Conservation (phyloP, 2,888 invertebrate genomes). For the Dynastes tityus region DNA sequence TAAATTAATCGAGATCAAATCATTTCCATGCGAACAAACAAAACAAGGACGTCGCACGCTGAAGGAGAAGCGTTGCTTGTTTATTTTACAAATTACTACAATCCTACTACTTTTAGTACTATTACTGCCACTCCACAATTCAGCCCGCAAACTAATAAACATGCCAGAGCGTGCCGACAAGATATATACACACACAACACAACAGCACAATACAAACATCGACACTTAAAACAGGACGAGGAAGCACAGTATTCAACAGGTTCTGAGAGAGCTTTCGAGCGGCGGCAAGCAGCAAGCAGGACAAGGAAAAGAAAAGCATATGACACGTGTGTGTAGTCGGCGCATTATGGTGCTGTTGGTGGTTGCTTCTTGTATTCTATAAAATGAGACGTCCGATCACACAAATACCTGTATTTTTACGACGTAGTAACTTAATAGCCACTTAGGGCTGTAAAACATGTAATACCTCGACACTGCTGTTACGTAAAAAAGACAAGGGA, state of each 20-base stretch:
- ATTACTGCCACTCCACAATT: conserved; percentile 27
- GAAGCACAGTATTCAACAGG: conserved; percentile 41
- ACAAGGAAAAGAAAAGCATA: conserved; percentile 14
- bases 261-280: conserved; percentile 35
- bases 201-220: conserved; percentile 41
- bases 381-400: conserved; percentile 49
- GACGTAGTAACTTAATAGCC: conserved; percentile 59
- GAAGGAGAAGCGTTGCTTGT: conserved; percentile 19
- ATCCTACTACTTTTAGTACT: conserved; percentile 20
- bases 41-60: neutral
- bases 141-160: conserved; percentile 44
- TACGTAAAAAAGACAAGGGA: conserved; percentile 37
- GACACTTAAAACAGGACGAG: conserved; percentile 40
- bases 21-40: conserved; percentile 5
- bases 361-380: conserved; percentile 7
- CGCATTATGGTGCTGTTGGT: no score
- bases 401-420: conserved; percentile 62
- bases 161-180: conserved; percentile 37
- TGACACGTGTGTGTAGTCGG: conserved; percentile 20
- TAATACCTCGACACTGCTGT: conserved; percentile 54
- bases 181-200: conserved; percentile 34
- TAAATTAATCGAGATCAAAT: conserved; percentile 1
- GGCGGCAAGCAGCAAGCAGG: conserved; percentile 9
- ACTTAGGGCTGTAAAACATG: conserved; percentile 58
- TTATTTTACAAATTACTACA: conserved; percentile 31